These are phyloP conservation scores for Notocelia uddmanniana DNA, from an alignment of 2,888 invertebrate species.

Conservation along the genomic window DNA sequence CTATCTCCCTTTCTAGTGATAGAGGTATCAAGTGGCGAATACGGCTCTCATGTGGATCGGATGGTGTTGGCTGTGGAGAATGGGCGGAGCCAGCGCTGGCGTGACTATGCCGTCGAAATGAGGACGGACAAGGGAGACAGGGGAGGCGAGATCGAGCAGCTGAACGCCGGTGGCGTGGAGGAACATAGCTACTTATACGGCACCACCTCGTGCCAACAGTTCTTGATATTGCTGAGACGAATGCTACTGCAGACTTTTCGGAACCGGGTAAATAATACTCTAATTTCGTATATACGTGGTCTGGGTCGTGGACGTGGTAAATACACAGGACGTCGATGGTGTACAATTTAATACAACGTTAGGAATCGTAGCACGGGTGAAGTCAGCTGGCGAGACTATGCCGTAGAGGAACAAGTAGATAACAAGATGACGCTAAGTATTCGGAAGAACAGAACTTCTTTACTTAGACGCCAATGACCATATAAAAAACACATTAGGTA, in stretches of 20 bases:
- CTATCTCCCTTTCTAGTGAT: constrained; percentile 86
- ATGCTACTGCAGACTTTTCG: constrained; percentile 92
- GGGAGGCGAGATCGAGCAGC: constrained; percentile 73
- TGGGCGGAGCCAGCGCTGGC: constrained; percentile 86
- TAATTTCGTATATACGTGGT: background rate
- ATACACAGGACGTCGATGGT: no score
- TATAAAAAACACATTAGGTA: no score
- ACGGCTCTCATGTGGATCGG: constrained; percentile 89
- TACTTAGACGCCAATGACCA: no score
- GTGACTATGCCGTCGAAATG: constrained; percentile 63
- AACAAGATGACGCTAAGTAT: no score
- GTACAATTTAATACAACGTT: no score
- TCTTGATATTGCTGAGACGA: constrained; percentile 87
- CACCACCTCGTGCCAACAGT: constrained; percentile 88
- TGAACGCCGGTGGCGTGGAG: constrained; percentile 76
- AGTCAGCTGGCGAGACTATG: no score
- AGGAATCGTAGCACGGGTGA: no score
- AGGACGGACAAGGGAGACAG: constrained; percentile 61
- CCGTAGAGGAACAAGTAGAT: no score
- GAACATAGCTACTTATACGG: constrained; percentile 84
- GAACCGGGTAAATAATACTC: constrained; percentile 84
- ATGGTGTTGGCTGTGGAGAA: constrained; percentile 90
- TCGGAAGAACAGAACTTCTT: no score
- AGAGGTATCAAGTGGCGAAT: constrained; percentile 93
- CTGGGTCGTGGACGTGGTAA: no score